phyloP scores from a whole-genome alignment of 2,797 vertebrate species.

The Pangasius mekongensis region DNA sequence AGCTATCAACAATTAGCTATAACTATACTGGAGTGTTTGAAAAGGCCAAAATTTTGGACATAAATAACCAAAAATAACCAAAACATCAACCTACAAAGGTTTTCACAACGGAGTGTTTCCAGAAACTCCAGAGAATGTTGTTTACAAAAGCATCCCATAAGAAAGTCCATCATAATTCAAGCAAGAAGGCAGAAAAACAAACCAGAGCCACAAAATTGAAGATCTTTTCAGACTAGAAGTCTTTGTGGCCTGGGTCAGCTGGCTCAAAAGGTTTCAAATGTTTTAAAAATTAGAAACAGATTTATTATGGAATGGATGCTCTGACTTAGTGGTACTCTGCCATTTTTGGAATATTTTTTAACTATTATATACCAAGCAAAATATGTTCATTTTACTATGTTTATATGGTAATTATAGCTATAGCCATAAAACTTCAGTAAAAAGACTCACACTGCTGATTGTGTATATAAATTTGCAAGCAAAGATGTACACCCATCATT shows the following conservation, averaged over 20 bases:
- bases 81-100: background rate
- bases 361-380: background rate
- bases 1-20: background rate
- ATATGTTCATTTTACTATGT: background rate
- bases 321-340: background rate
- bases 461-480: background rate
- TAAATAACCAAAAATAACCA: background rate
- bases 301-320: background rate
- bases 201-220: slow-evolving; percentile 27
- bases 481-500: background rate
- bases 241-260: slow-evolving; percentile 1
- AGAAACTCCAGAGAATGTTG: background rate
- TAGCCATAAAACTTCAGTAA: background rate
- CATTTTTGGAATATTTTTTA: background rate
- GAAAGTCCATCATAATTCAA: slow-evolving; percentile 7
- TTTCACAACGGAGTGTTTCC: background rate
- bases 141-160: slow-evolving; percentile 22
- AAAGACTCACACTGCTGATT: background rate
- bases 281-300: slow-evolving; percentile 18
- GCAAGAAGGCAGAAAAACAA: slow-evolving; percentile 21
- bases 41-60: background rate
- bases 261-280: background rate
- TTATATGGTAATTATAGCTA: no score
- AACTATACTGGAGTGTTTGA: background rate
- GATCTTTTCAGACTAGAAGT: background rate